Percentiles rank a stretch among this genome's conserved stretches.
phyloP scores from a whole-genome alignment of 2,797 vertebrate genomes.

The Takifugu ocellatus region DNA sequence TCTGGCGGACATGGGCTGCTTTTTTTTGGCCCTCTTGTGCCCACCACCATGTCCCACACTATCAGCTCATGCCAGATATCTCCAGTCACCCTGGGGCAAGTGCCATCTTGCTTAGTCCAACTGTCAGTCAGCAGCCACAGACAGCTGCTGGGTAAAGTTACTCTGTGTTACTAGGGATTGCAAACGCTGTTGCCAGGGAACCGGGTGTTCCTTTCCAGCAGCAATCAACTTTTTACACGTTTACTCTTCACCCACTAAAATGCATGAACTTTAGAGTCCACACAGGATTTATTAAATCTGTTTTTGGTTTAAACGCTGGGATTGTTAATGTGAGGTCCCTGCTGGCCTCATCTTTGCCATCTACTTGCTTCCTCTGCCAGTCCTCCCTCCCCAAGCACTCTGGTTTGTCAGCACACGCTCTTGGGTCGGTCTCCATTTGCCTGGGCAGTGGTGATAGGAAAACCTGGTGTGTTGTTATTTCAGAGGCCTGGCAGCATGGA shows the following conservation, averaged over 20 bases:
- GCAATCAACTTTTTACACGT: constrained; percentile 3
- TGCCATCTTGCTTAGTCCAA: constrained; percentile 56
- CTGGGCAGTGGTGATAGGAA: constrained; percentile 56
- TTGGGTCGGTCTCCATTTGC: constrained; percentile 62
- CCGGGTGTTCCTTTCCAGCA: constrained; percentile 22
- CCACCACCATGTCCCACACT: constrained; percentile 46
- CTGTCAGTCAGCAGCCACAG: constrained; percentile 61
- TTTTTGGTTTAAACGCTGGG: constrained; percentile 1
- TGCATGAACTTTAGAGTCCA: constrained; percentile 4
- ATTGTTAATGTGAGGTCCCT: constrained; percentile 25
- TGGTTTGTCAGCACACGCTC: constrained; percentile 68
- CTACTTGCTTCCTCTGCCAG: constrained; percentile 39
- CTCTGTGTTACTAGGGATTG: constrained; percentile 44
- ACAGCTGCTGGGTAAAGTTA: constrained; percentile 68
- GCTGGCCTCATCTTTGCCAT: constrained; percentile 62
- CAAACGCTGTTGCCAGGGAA: constrained; percentile 53
- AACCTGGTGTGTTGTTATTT: constrained; percentile 71
- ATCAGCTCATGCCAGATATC: constrained; percentile 62
- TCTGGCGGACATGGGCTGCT: constrained; percentile 23
- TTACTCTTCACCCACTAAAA: constrained; percentile 1
- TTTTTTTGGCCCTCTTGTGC: constrained; percentile 36
- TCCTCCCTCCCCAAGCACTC: constrained; percentile 7
- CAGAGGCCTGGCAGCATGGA: constrained; percentile 55
- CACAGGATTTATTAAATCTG: not conserved
- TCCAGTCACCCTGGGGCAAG: constrained; percentile 54